Conservation (phyloP, 2,888 invertebrate species). For the Ormyrus nitidulus region DNA sequence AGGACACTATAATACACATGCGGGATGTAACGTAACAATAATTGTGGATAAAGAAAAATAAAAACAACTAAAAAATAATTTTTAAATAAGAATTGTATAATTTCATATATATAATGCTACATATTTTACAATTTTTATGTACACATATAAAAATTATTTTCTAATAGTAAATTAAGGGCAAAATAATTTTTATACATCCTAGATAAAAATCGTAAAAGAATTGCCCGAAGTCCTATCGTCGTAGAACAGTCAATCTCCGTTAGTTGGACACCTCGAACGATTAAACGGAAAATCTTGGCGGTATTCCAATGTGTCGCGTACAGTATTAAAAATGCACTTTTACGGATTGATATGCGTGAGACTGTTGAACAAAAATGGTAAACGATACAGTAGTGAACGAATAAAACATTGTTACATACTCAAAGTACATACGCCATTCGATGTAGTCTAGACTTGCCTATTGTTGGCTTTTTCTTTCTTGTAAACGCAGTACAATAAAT, state of each 20-base stretch:
- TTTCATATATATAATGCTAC: slow-evolving; percentile 52
- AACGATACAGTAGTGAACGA: slow-evolving; percentile 15
- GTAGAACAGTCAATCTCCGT: slow-evolving; percentile 55
- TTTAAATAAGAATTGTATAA: slow-evolving; percentile 56
- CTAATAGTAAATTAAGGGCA: slow-evolving; percentile 46
- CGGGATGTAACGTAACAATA: slow-evolving; percentile 22
- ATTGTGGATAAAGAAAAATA: slow-evolving; percentile 53
- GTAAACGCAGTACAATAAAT: slow-evolving; percentile 47
- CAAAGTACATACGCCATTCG: slow-evolving; percentile 26
- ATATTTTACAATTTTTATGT: slow-evolving; percentile 58
- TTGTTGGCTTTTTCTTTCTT: slow-evolving; percentile 10
- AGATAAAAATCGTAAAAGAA: slow-evolving; percentile 58
- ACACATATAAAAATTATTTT: slow-evolving; percentile 58
- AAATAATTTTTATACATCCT: slow-evolving; percentile 58
- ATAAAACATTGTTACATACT: slow-evolving; percentile 30
- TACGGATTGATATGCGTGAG: slow-evolving; percentile 39
- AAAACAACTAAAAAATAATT: slow-evolving; percentile 56
- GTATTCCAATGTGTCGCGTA: slow-evolving; percentile 28
- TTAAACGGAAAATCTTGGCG: slow-evolving; percentile 39
- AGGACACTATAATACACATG: slow-evolving; percentile 22
- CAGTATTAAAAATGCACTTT: slow-evolving; percentile 27
- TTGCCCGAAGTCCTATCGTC: slow-evolving; percentile 32
- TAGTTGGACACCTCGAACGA: slow-evolving; percentile 46
- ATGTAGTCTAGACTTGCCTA: slow-evolving; percentile 29
- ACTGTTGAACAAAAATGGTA: slow-evolving; percentile 26